Percentiles rank a stretch among this genome's conserved stretches.
phyloP scores from a whole-genome alignment of 2,797 vertebrate species.

The Perdix hodgsoniae region DNA sequence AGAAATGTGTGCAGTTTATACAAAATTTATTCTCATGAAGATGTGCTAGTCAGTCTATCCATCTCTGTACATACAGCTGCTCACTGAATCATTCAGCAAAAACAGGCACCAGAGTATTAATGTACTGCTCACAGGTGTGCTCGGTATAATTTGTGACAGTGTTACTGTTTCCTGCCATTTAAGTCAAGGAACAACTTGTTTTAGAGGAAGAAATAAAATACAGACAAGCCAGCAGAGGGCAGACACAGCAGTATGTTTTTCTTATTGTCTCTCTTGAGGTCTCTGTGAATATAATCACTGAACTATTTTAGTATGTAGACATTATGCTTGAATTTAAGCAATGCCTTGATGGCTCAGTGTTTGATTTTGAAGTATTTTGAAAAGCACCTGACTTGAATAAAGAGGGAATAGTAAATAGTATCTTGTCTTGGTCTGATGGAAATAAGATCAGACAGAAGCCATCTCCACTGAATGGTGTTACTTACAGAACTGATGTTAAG shows the following conservation, averaged over 20 bases:
- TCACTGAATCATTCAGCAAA: neutral
- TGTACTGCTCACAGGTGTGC: neutral
- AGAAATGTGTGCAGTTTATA: neutral
- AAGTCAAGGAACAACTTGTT: neutral
- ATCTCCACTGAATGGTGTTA: neutral
- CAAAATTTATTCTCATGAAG: neutral
- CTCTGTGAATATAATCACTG: neutral
- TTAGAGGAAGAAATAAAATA: neutral
- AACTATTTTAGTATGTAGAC: neutral
- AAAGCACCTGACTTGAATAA: neutral
- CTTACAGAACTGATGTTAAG: neutral
- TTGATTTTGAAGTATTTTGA: neutral
- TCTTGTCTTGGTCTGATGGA: neutral
- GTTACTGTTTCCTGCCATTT: neutral
- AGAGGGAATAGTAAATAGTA: neutral
- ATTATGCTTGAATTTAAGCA: neutral
- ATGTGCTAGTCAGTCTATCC: neutral
- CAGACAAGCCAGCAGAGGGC: conserved; percentile 24
- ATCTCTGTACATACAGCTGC: neutral
- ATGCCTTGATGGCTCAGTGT: neutral
- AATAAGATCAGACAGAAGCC: neutral
- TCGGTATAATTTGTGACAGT: neutral
- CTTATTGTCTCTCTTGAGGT: neutral
- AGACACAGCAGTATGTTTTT: neutral
- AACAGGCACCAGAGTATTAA: neutral